Evolutionary conservation across 2,888 invertebrate species (phyloP).

Genomic region (Hemistola chrysoprasaria): DNA sequence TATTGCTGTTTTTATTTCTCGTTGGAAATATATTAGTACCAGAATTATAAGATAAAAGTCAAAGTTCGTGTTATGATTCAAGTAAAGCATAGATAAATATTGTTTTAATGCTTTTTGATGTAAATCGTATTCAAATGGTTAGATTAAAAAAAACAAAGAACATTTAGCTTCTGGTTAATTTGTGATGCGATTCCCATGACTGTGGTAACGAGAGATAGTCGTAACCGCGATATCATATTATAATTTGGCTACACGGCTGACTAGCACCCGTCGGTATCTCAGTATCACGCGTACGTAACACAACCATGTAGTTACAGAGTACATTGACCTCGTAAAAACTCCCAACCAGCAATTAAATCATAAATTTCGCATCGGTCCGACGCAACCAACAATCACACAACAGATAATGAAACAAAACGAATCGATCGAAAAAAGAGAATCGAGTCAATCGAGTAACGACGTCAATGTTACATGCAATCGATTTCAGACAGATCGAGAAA

Average conservation of each 20-base stretch:
- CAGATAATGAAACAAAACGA: conserved; percentile 76
- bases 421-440: conserved; percentile 48
- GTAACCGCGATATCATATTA: conserved; percentile 30
- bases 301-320: conserved; percentile 32
- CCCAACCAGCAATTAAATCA: conserved; percentile 76
- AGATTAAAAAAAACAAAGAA: neutral
- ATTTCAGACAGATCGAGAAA: conserved; percentile 57
- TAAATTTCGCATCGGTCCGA: conserved; percentile 74
- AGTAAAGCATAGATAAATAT: conserved; percentile 1
- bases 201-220: conserved; percentile 15
- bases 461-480: conserved; percentile 63
- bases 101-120: neutral
- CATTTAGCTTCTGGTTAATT: conserved; percentile 6
- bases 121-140: neutral
- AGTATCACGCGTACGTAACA: conserved; percentile 24
- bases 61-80: neutral
- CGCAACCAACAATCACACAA: conserved; percentile 78
- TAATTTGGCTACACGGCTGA: conserved; percentile 48
- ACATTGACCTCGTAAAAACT: conserved; percentile 47
- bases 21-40: conserved; percentile 9
- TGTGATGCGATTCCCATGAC: conserved; percentile 17
- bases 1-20: conserved; percentile 18
- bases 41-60: conserved; percentile 1
- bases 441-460: conserved; percentile 37
- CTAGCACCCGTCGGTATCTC: conserved; percentile 34